These are phyloP conservation scores for Holocentrus rufus DNA, from an alignment of 2,797 vertebrate species.

Conservation along the genomic window DNA sequence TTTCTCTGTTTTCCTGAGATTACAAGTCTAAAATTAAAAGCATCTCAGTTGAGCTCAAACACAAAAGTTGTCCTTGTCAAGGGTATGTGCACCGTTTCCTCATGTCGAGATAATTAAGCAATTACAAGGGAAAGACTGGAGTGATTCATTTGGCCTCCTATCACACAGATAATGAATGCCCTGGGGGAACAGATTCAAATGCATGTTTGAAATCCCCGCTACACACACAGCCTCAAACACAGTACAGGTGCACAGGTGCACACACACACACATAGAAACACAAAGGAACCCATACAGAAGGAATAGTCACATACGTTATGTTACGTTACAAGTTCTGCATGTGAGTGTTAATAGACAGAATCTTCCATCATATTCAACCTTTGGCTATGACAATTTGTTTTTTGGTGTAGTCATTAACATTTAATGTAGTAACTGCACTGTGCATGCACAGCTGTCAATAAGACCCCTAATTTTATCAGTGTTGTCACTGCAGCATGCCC, in stretches of 20 bases:
- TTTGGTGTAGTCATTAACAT: no score
- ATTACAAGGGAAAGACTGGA: conserved; percentile 10
- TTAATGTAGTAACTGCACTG: no score
- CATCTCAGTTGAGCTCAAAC: not conserved
- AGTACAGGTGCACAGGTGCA: no score
- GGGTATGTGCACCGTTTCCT: conserved; percentile 9
- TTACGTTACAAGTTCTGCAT: no score
- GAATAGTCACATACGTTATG: no score
- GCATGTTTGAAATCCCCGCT: conserved; percentile 26
- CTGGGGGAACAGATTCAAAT: conserved; percentile 22
- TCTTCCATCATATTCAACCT: no score
- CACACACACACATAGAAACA: not conserved
- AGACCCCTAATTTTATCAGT: no score
- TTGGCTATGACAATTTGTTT: no score
- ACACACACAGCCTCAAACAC: no score
- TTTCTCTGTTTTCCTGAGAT: not conserved
- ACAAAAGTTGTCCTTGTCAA: conserved; percentile 2
- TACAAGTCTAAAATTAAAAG: conserved; percentile 11
- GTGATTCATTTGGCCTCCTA: conserved; percentile 20
- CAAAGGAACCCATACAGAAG: no score
- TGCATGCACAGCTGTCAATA: no score
- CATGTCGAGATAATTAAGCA: conserved; percentile 17
- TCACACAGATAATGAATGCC: conserved; percentile 30
- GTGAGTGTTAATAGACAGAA: not conserved
- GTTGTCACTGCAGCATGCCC: no score